Evolutionary conservation across 2,113 vertebrate genomes (phyloP), one percentile per base, ranked within the genome.

Genomic region (Epinephelus cyanopodus): DNA sequence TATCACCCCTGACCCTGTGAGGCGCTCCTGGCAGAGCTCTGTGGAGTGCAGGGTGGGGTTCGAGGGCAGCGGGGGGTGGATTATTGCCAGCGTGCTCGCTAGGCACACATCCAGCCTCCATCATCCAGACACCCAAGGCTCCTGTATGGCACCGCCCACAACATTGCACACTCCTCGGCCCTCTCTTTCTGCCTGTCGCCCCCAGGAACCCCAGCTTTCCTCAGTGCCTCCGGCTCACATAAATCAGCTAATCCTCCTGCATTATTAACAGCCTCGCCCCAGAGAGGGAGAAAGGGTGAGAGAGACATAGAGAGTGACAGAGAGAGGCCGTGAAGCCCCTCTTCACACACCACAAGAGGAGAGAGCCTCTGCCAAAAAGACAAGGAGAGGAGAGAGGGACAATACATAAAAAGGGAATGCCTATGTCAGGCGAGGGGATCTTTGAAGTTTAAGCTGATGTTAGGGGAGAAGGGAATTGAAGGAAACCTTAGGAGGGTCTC

Each of bases 161-260:
- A 69, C 89, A 80, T 2, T 69, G 77, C 79, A 77, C 85, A 86
- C 81, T 79, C 78, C 50, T 13, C 64, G 12, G 48, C 75, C 70
- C 63, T 82, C 77, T 53, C 18, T 80, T 77, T 87, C 79, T 81
- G 79, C 87, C 77, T 75, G 82, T 89, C 84, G 79, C 90, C 90
- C 87, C 73, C 68, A 85, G 90, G 84, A 90, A 85, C 85, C 82
- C 87, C 68, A 81, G 90, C 90, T 88, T 87, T 88, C 83, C 83
- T 85, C 78, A 50, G 71, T 1, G 88, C 86, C 83, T 92, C 81
- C 27, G 74, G 87, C 91, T 91, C 90, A 90, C 85, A 93, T 90
- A 87, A 95, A 92, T 83, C 88, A 90, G 82, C 88, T 93, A 95
- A 93, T 95, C 91, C 89, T 93, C 81, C 84, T 94, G 90, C 89